phyloP scores from a whole-genome alignment of 2,113 vertebrate genomes.

The Odontophorus gujanensis region DNA sequence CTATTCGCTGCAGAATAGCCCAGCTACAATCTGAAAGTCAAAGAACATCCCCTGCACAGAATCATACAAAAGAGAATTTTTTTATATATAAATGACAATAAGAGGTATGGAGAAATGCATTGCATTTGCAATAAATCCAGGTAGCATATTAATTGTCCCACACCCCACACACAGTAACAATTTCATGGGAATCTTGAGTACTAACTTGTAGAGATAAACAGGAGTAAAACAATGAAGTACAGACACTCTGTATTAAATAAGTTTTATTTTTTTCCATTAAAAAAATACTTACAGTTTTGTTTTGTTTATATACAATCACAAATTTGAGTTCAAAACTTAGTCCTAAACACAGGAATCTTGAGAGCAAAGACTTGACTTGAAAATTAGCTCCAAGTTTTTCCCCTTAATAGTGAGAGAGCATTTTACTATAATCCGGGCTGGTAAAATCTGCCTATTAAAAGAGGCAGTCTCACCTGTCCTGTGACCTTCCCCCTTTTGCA shows the following conservation, averaged over 20 bases:
- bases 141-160: background rate
- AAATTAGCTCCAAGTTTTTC: background rate
- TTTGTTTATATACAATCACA: background rate
- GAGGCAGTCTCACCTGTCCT: background rate
- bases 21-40: background rate
- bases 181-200: background rate
- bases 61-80: background rate
- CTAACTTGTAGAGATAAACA: background rate
- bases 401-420: background rate
- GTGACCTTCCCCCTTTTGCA: background rate
- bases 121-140: background rate
- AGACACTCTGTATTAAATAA: background rate
- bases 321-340: background rate
- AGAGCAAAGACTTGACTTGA: background rate
- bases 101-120: background rate
- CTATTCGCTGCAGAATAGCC: background rate
- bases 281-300: conserved; percentile 21
- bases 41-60: background rate
- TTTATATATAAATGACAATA: background rate
- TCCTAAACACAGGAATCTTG: background rate
- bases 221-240: background rate
- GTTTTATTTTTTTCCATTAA: conserved; percentile 5
- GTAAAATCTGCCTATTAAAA: background rate
- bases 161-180: rapidly evolving
- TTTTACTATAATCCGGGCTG: background rate